phyloP scores from a whole-genome alignment of 2,113 vertebrate genomes.

The Oryzias celebensis region DNA sequence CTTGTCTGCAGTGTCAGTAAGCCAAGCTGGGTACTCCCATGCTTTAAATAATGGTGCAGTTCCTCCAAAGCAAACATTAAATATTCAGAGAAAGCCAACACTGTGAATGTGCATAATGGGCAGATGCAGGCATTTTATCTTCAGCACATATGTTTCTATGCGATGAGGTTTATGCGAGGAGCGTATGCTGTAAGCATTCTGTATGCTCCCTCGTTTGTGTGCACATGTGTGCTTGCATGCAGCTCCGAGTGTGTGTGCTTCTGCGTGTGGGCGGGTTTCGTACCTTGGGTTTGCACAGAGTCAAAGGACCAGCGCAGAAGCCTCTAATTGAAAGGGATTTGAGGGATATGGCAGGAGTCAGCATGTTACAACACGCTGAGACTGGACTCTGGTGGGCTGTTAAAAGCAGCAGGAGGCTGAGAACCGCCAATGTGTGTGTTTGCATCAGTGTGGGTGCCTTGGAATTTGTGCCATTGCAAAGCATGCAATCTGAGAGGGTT shows the following conservation, averaged over 20 bases:
- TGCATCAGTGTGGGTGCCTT: slow-evolving; percentile 20
- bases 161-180: slow-evolving; percentile 46
- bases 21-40: slow-evolving; percentile 48
- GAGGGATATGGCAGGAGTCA: slow-evolving; percentile 72
- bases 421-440: slow-evolving; percentile 58
- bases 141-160: slow-evolving; percentile 28
- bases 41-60: slow-evolving; percentile 72
- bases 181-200: slow-evolving; percentile 28
- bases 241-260: slow-evolving; percentile 8
- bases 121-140: slow-evolving; percentile 60
- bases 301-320: slow-evolving; percentile 62
- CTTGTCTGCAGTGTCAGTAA: slow-evolving; percentile 54
- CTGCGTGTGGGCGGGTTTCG: slow-evolving; percentile 43
- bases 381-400: slow-evolving; percentile 68
- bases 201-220: slow-evolving; percentile 42
- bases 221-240: slow-evolving; percentile 27
- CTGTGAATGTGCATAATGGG: slow-evolving; percentile 71
- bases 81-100: slow-evolving; percentile 73
- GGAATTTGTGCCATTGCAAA: slow-evolving; percentile 28
- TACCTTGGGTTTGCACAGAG: slow-evolving; percentile 58
- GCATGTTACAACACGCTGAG: slow-evolving; percentile 65
- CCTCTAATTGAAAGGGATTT: slow-evolving; percentile 80
- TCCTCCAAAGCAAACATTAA: slow-evolving; percentile 76
- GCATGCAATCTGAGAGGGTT: slow-evolving; percentile 19
- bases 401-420: slow-evolving; percentile 71